Evolutionary conservation across 2,888 invertebrate species (phyloP), one percentile per base, ranked within the genome.

Genomic region (Tinea semifulvella): DNA sequence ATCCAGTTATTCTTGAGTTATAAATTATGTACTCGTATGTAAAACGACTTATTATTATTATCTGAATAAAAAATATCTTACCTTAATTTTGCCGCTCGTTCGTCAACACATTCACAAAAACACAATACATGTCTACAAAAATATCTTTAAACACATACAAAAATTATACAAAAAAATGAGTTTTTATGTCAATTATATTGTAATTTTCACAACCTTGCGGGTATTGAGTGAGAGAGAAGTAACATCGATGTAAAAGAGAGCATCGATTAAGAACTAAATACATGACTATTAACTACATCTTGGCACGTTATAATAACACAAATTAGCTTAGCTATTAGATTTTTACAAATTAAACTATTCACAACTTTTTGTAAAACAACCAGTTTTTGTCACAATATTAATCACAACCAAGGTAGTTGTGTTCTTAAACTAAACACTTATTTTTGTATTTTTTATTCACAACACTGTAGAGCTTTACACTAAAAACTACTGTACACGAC

Each of bases 381-480:
- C 36, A n/a, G 36, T 18, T 16, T 11, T 14, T 10, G 36, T 36
- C 36, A 36, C 36, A 16, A 36, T 36, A 17, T 31, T 14, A 7
- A 36, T 36, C 36, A 36, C 36, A 36, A 36, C 36, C 36, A 36
- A 14, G 18, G 17, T 36, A 17, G 36, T 18, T 36, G 7, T 16
- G 36, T 36, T 36, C 10, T 18, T 36, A 14, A 36, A 17, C 7
- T 2, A 36, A 36, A 36, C 36, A 36, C 36, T 36, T 18, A 17
- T 10, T 18, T 36, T n/a, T n/a, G n/a, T n/a, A 18, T 17, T 17
- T 50, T 58, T 62, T 66, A 71, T 70, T 79, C 79, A 79, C 79
- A 80, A 80, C 80, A 79, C 80, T 63, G 64, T 65, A 75, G 80
- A 80, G 77, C 77, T 80, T 79, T 75, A 75, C 76, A 77, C 73